A percentile compares a stretch with the other conserved stretches of the same genome.
Conservation (phyloP, 2,797 vertebrate genomes). For the Alcedo atthis region DNA sequence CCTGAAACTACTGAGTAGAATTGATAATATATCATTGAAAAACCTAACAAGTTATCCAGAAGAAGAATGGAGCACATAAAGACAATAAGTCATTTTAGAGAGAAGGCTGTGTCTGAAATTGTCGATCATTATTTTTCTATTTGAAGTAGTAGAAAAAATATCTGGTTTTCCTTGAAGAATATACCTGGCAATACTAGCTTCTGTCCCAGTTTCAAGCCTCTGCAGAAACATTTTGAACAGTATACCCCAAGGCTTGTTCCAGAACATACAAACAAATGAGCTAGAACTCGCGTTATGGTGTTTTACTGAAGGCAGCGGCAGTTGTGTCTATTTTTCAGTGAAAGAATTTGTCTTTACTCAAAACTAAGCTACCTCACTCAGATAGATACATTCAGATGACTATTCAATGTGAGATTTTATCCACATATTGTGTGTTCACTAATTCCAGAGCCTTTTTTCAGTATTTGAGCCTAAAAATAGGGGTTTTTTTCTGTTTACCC, state of each 20-base stretch:
- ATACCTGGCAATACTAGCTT: not conserved
- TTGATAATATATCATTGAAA: not conserved
- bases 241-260: not conserved
- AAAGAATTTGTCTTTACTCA: not conserved
- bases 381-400: slow-evolving; percentile 1
- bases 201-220: not conserved
- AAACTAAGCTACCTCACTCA: not conserved
- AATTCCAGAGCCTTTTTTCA: not conserved
- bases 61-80: not conserved
- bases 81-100: not conserved
- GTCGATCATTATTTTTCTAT: not conserved
- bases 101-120: not conserved
- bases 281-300: not conserved
- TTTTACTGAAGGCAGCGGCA: not conserved
- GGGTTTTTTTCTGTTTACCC: not conserved
- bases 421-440: not conserved
- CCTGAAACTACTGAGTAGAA: not conserved
- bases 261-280: not conserved
- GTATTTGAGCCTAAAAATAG: not conserved
- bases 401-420: not conserved
- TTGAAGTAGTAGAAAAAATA: not conserved
- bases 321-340: not conserved
- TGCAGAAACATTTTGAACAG: not conserved
- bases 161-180: not conserved
- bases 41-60: not conserved